Evolutionary conservation across 2,797 vertebrate genomes (phyloP).

Genomic region (Hemitrygon akajei): DNA sequence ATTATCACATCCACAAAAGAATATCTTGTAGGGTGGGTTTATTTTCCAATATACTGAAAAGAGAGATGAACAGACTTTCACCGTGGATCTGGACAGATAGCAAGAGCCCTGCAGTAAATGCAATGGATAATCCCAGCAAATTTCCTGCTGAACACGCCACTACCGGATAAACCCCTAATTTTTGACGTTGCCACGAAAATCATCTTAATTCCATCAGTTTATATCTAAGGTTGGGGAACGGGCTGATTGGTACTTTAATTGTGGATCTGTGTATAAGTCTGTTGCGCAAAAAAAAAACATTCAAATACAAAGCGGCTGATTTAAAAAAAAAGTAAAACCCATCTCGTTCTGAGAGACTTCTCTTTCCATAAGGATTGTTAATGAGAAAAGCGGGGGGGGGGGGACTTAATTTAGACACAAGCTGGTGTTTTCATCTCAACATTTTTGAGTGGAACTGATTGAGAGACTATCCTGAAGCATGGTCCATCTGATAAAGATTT

Average conservation of each 20-base stretch:
- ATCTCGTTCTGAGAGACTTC: not conserved
- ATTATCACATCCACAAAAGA: no score
- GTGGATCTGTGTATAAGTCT: not conserved
- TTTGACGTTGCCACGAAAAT: conserved; percentile 54
- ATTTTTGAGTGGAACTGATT: conserved; percentile 53
- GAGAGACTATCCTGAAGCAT: conserved; percentile 56
- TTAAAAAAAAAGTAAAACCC: not conserved
- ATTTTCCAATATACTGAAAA: not conserved
- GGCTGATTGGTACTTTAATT: not conserved
- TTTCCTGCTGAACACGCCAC: conserved; percentile 58
- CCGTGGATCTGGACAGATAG: conserved; percentile 46
- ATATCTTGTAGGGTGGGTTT: not conserved
- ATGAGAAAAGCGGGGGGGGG: not conserved
- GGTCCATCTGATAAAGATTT: conserved; percentile 67
- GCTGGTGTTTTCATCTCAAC: conserved; percentile 15
- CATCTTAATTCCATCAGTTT: conserved; percentile 52
- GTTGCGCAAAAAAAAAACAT: not conserved
- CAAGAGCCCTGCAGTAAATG: conserved; percentile 52
- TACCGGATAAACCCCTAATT: conserved; percentile 54
- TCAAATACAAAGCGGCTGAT: not conserved
- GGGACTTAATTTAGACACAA: not conserved
- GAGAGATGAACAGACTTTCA: conserved; percentile 49
- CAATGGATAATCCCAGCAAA: conserved; percentile 55
- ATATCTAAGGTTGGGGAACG: not conserved
- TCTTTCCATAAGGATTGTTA: not conserved